Evolutionary conservation across 2,113 vertebrate species (phyloP).

Genomic region (Leptodactylus fuscus): DNA sequence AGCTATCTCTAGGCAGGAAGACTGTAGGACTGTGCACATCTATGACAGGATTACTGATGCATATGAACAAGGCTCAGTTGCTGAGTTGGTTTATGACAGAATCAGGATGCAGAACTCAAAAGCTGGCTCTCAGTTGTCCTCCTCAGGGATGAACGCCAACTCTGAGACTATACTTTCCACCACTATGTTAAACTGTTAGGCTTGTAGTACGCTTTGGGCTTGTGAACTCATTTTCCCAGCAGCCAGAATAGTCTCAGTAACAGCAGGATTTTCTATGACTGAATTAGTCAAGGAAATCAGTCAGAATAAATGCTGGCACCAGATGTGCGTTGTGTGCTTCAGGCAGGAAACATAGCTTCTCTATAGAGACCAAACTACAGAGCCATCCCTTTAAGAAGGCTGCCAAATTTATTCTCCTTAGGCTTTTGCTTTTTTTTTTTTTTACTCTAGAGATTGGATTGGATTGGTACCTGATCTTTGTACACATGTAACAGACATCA

Average conservation of each 20-base stretch:
- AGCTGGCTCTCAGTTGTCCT: slow-evolving; percentile 36
- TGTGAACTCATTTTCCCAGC: slow-evolving; percentile 24
- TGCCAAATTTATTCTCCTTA: slow-evolving; percentile 45
- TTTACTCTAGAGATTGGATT: slow-evolving; percentile 20
- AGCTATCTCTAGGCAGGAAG: not conserved
- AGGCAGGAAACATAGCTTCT: slow-evolving; percentile 44
- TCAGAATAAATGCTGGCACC: slow-evolving; percentile 48
- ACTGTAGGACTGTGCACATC: slow-evolving; percentile 41
- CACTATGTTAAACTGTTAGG: slow-evolving; percentile 43
- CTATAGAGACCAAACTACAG: slow-evolving; percentile 35
- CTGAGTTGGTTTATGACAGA: slow-evolving; percentile 43
- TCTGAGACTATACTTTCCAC: slow-evolving; percentile 49
- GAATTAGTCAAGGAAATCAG: slow-evolving; percentile 56
- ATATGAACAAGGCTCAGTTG: slow-evolving; percentile 49
- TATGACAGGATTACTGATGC: slow-evolving; percentile 32
- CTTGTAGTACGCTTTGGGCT: slow-evolving; percentile 48
- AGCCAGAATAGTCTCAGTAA: slow-evolving; percentile 43
- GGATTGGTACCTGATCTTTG: slow-evolving; percentile 21
- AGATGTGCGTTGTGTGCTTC: slow-evolving; percentile 26
- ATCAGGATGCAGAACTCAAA: slow-evolving; percentile 38
- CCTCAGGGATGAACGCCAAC: slow-evolving; percentile 40
- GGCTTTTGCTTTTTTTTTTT: not conserved
- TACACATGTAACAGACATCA: not conserved
- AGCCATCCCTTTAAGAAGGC: slow-evolving; percentile 32
- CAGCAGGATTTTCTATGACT: slow-evolving; percentile 56